Base-by-base conservation (phyloP, 2,888 invertebrate genomes). In the Xestoiulus laeticollis region DNA sequence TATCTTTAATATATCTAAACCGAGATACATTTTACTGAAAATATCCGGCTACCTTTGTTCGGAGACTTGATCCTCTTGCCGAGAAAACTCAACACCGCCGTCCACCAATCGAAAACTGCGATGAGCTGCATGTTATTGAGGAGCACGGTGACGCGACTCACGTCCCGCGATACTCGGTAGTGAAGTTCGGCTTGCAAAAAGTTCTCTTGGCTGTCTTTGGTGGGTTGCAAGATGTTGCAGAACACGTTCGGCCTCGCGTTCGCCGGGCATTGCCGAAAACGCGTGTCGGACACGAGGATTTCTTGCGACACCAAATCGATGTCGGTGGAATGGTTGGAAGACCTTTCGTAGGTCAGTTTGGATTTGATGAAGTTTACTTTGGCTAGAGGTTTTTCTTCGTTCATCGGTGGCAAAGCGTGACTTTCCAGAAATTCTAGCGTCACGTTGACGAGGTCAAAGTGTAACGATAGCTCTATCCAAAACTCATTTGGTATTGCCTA, bases 71-170 rank as follows among this genome's bases (percentile, higher is more conserved):
- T 68, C 32, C 85, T 32, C 8, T 87, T 59, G 16, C 95, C 93
- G 87, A 98, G 93, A 92, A 97, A 98, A 91, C 96, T 95, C 90
- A 94, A 93, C 0, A 96, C 94, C 10, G 95, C 94, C 92, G 97
- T 95, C 95, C 98, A 96, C 97, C 98, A 99, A 92, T 98, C 98
- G 90, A 98, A 93, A 89, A 98, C 95, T 0, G 97, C 96, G 94
- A 98, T 97, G 88, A 99, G 93, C 68, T 98, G 94, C 97, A 98
- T 98, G 92, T 97, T 97, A 93, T 98, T 98, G 87, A 99, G 93
- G 85, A 98, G 93, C 89, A 98, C 95, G 1, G 97, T 98, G 90
- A 97, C 97, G 89, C 96, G 95, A 0, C 95, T 94, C 30, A 94
- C 94, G 87, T 91, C 90, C 94, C 95, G 85, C 92, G 94, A 87